A percentile compares a stretch with the other conserved stretches of the same genome.
Evolutionary conservation across 2,888 invertebrate genomes (phyloP).

Genomic region (Nomada fabriciana): DNA sequence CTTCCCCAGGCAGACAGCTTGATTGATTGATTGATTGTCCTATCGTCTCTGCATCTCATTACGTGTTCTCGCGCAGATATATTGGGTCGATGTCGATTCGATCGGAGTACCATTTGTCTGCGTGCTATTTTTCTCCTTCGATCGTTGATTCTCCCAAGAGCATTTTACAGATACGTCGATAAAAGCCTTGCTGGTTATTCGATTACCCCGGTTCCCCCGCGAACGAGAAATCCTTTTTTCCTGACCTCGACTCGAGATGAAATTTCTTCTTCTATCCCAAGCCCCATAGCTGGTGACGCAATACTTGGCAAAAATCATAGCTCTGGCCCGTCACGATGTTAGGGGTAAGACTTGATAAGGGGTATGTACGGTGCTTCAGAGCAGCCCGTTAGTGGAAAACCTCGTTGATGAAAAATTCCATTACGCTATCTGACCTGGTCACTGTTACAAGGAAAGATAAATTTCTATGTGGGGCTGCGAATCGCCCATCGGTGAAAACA

Average conservation of each 20-base stretch:
- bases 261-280: constrained; percentile 49
- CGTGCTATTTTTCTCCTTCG: constrained; percentile 27
- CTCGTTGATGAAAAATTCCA: constrained; percentile 75
- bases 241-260: constrained; percentile 50
- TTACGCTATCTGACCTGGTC: constrained; percentile 57
- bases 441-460: constrained; percentile 54
- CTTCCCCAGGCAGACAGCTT: background rate
- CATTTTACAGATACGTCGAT: constrained; percentile 34
- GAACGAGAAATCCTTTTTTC: constrained; percentile 33
- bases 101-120: background rate
- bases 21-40: constrained; percentile 34
- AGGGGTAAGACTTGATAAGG: constrained; percentile 56
- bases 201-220: constrained; percentile 38
- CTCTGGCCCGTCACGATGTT: constrained; percentile 48
- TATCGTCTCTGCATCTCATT: constrained; percentile 19
- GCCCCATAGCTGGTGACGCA: constrained; percentile 40
- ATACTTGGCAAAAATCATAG: constrained; percentile 59
- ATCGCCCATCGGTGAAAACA: background rate
- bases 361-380: constrained; percentile 55
- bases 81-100: background rate
- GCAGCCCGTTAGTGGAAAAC: constrained; percentile 46
- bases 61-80: constrained; percentile 1
- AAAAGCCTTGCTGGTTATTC: constrained; percentile 44
- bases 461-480: constrained; percentile 12
- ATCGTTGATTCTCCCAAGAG: constrained; percentile 32